Evolutionary conservation across 2,113 vertebrate genomes (phyloP), one percentile per base, ranked within the genome.

Genomic region (Proterorhinus semilunaris): DNA sequence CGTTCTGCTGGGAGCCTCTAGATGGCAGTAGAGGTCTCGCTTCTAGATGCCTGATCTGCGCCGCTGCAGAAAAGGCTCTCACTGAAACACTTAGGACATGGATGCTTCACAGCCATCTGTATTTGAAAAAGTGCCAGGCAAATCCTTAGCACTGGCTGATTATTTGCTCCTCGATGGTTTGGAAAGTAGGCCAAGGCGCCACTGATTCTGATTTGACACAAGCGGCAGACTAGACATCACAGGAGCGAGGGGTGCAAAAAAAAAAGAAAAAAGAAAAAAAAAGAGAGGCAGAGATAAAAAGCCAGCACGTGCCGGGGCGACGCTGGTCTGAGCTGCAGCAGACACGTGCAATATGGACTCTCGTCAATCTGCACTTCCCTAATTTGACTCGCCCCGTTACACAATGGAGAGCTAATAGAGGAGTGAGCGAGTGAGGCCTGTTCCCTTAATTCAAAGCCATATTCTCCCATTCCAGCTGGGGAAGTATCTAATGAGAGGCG

Each of bases 21-120:
- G 91, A 74, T 89, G 91, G 89, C 90, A 89, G 86, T 86, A 84
- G 62, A 88, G 9, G 71, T 72, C 83, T 84, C 85, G 79, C 15
- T 58, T 17, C 17, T 27, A 8, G 6, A 82, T 80, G n/a, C 11
- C 4, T n/a, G 50, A 15, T 4, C 21, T 54, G 16, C 45, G 54
- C 57, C 62, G 16, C 48, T 7, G 27, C 55, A 58, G 57, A 62
- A 55, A 75, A 45, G 50, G 13, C 12, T 74, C 49, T 75, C 57
- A 63, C 68, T 80, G 68, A 80, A 78, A 59, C 68, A 83, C 67
- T 78, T 57, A 67, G 66, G 68, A 71, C 71, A 78, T 21, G 65
- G 64, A 78, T 81, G 73, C 69, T 72, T 82, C 79, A 65, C 75
- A 74, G 82, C 66, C 74, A 81, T 72, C 66, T 68, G 69, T 45